Base-by-base conservation (phyloP, 30 jellyfish, hydroid and myxozoan genomes). In the Aurelia coerulea region DNA sequence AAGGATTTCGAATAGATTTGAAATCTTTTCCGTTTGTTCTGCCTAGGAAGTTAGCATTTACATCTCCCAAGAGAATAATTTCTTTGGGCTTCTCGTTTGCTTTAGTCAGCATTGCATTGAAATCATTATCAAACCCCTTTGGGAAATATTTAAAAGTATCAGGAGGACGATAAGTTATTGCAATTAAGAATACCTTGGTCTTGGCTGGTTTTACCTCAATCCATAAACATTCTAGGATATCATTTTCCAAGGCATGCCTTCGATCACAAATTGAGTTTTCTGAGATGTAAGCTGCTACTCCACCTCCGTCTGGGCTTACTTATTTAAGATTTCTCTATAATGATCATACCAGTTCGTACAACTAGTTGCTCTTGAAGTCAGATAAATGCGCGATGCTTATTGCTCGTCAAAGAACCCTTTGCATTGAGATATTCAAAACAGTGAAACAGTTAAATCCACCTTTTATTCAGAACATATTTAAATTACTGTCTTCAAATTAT, bases 201-300 rank as follows among this genome's bases (percentile, higher is more conserved):
- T 51, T 68, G 74, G 76, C 80, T 71, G 81, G 88, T 64, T 72
- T 72, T 84, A 72, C 87, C 65, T 64, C 88, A 32, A 71, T 71
- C 88, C 29, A 23, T 23, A 23, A 23, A 23, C 29, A 23, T 23
- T 23, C 29, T 23, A 23, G 29, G 29, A 23, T 50, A 56, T 72
- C 88, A 84, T 59, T 74, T 84, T 74, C 88, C 60, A 84, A 74
- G 32, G 71, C 81, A 1, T 71, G 81, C 81, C 93, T 84, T 72
- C 62, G 86, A 68, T 84, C 81, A 74, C 86, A 74, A 56, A 84
- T 84, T 71, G 72, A 56, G 64, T 84, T 84, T 84, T 84, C 93
- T 71, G 93, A 72, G 74, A 85, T 85, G 84, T 85, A 74, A 73
- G 94, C 88, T 73, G 88, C 94, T 31, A 85, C 94, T 85, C 88